Percentiles rank a stretch among this genome's conserved stretches.
Evolutionary conservation across 1,140 invertebrate species (phyloP).

Genomic region (Eumeta japonica): DNA sequence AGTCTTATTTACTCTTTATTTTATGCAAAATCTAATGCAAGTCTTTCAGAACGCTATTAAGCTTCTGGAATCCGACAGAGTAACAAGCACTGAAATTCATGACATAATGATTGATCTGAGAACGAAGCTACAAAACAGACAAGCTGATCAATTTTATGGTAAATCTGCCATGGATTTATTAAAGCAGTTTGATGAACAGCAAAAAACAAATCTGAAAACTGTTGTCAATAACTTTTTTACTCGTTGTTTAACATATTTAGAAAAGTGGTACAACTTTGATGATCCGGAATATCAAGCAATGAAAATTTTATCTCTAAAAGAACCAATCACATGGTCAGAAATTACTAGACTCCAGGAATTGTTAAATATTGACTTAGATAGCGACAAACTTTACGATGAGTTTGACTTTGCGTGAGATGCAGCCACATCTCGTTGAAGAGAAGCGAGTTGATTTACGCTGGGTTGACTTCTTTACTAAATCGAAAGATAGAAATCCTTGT

Average conservation of each 20-base stretch:
- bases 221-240: constrained; percentile 9
- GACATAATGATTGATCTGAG: too few species aligned
- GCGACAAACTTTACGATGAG: constrained; percentile 11
- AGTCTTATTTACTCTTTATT: too few species aligned
- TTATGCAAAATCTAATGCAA: too few species aligned
- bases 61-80: too few species aligned
- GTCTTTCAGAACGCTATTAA: too few species aligned
- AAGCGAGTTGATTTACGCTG: constrained; percentile 9
- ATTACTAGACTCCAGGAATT: constrained; percentile 1
- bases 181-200: too few species aligned
- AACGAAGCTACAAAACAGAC: too few species aligned
- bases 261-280: constrained; percentile 11
- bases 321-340: constrained; percentile 8
- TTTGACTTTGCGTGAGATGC: constrained; percentile 10
- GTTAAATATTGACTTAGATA: constrained; percentile 11
- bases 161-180: too few species aligned
- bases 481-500: constrained; percentile 9
- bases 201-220: too few species aligned
- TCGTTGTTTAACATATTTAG: constrained; percentile 8
- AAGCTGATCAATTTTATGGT: too few species aligned
- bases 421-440: constrained; percentile 11
- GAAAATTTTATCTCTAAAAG: constrained; percentile 11
- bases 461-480: constrained; percentile 11
- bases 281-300: constrained; percentile 11
- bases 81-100: too few species aligned